A percentile compares a stretch with the other conserved stretches of the same genome.
These are phyloP conservation scores for Hesperia comma DNA, from an alignment of 2,888 invertebrate species.

Conservation along the genomic window DNA sequence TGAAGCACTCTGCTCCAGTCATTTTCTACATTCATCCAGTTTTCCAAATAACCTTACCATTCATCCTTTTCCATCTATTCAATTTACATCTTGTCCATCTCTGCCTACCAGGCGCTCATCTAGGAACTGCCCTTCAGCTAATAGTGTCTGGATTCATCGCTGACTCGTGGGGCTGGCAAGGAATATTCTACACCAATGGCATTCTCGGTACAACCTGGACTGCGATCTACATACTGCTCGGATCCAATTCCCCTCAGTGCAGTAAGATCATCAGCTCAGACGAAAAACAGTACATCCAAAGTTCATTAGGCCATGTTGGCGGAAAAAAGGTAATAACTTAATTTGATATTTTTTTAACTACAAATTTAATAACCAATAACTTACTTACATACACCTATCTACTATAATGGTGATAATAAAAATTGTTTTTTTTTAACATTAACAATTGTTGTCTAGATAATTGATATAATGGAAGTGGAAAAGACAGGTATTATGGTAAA, in stretches of 20 bases:
- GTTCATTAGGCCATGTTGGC: slow-evolving; percentile 65
- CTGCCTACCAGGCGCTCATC: slow-evolving; percentile 70
- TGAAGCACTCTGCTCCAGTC: no score
- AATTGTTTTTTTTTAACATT: no score
- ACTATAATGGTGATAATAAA: no score
- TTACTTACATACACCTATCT: no score
- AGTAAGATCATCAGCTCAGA: slow-evolving; percentile 83
- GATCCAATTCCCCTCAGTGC: slow-evolving; percentile 86
- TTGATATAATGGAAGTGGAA: no score
- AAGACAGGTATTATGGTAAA: no score
- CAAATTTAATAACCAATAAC: no score
- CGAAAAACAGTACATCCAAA: slow-evolving; percentile 87
- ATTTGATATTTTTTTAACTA: no score
- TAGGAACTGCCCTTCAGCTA: slow-evolving; percentile 85
- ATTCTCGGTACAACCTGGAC: slow-evolving; percentile 81
- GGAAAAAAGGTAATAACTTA: slow-evolving; percentile 54
- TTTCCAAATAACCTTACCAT: no score
- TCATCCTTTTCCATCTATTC: no score
- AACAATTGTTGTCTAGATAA: no score
- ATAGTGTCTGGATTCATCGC: slow-evolving; percentile 75
- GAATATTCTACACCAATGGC: slow-evolving; percentile 87
- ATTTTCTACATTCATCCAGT: no score
- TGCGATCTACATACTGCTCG: slow-evolving; percentile 82
- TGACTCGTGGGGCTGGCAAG: slow-evolving; percentile 85
- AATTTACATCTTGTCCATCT: not conserved